These are phyloP conservation scores for Hucho hucho DNA, from an alignment of 2,113 vertebrate genomes.

Conservation along the genomic window DNA sequence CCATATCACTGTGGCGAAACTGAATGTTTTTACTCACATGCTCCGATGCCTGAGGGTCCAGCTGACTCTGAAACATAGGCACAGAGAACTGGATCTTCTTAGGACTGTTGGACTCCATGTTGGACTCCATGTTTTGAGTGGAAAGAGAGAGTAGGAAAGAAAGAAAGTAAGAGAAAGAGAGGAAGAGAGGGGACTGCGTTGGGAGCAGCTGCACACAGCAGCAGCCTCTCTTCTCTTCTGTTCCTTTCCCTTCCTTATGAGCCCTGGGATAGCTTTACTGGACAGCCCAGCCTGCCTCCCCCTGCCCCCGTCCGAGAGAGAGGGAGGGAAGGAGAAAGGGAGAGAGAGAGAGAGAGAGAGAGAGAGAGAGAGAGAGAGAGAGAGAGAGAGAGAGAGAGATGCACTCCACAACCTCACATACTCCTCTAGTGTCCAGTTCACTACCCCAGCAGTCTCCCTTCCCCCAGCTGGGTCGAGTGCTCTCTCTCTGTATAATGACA, in stretches of 20 bases:
- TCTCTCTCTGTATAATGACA: conserved; percentile 75
- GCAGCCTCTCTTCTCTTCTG: conserved; percentile 32
- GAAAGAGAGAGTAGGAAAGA: conserved; percentile 4
- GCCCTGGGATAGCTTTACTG: conserved; percentile 40
- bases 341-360: not conserved
- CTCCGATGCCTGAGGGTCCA: conserved; percentile 86
- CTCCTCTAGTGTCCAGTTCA: too few relatives aligned
- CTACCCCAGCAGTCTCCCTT: not conserved
- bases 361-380: too few relatives aligned
- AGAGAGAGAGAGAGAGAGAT: not conserved
- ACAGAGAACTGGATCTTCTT: conserved; percentile 91
- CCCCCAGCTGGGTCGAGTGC: conserved; percentile 3
- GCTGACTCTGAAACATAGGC: conserved; percentile 83
- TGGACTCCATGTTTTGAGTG: not conserved
- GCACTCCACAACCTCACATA: too few relatives aligned
- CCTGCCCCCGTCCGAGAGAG: conserved; percentile 68
- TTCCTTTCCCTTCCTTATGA: conserved; percentile 54
- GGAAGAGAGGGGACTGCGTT: conserved; percentile 22
- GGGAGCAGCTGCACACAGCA: conserved; percentile 34
- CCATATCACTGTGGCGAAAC: not conserved
- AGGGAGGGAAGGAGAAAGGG: conserved; percentile 51
- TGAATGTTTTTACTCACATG: conserved; percentile 74
- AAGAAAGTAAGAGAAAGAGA: not conserved
- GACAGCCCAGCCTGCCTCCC: conserved; percentile 65
- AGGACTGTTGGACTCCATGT: conserved; percentile 85